These are phyloP conservation scores for Sturnus vulgaris DNA, from an alignment of 2,113 vertebrate species.

Conservation along the genomic window DNA sequence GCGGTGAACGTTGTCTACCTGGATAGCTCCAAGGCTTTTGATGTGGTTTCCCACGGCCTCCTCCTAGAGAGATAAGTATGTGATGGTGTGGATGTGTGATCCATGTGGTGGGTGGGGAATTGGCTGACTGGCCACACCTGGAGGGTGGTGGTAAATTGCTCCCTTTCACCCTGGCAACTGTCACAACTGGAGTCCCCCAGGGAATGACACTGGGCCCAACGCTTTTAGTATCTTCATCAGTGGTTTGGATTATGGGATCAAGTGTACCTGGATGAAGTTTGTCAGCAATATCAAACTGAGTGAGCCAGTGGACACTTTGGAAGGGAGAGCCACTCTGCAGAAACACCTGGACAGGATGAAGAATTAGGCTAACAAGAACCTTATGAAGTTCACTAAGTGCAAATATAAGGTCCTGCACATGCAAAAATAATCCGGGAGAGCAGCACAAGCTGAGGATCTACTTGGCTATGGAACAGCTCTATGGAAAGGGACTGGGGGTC, in stretches of 20 bases:
- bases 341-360: too few species aligned
- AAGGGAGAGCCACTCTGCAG: not conserved
- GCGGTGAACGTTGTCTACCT: rapidly evolving
- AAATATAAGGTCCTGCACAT: not conserved
- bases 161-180: not conserved
- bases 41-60: not conserved
- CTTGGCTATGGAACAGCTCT: not conserved
- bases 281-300: not conserved
- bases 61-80: not conserved
- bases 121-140: not conserved
- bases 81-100: not conserved
- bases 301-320: not conserved
- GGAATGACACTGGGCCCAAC: rapidly evolving
- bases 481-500: not conserved
- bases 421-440: not conserved
- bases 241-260: not conserved
- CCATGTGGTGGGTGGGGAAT: not conserved
- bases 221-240: not conserved
- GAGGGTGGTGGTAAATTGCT: not conserved
- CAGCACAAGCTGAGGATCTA: not conserved
- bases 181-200: not conserved
- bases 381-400: not conserved
- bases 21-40: not conserved
- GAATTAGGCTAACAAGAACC: not conserved
- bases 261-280: not conserved